Evolutionary conservation across 2,113 vertebrate species (phyloP), one percentile per base, ranked within the genome.

Genomic region (Cervus canadensis): DNA sequence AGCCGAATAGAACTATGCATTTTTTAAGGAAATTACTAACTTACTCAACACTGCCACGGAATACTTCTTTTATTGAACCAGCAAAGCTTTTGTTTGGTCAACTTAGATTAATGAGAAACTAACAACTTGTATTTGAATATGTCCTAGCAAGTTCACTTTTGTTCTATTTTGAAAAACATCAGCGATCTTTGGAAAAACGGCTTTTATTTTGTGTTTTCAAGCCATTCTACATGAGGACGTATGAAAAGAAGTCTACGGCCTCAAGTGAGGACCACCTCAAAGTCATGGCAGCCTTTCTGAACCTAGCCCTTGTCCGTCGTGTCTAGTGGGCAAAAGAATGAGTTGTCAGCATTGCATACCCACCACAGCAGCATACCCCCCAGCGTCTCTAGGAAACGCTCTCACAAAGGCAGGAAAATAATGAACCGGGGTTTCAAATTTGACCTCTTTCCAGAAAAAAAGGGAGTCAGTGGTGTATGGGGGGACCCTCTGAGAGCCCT

Each of bases 31-130:
- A 91, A 89, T 36, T 28, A 25, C 78, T 45, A 90, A 93, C 48
- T 33, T 52, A 45, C 36, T 92, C 74, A 7, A 60, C 21, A 5
- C 76, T 74, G 94, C 85, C 57, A 52, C 83, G 62, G 82, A 97
- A 50, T 40, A 36, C 33, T 83, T 92, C 90, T 59, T 98, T 93
- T 88, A 45, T 17, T 94, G 91, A 3, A 6, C 71, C 15, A 90
- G 83, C 56, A 92, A 97, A 95, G 78, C 60, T 98, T 98, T 96
- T 97, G 10, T 96, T 98, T 92, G 52, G 97, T 59, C 91, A 93
- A 82, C 91, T 93, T 81, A 97, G 98, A 98, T 98, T 97, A 98
- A 97, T 98, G 91, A 96, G 78, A 96, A 97, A 15, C 19, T 33
- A 82, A 91, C 88, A 95, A 95, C 4, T 60, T 56, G 78, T 25